phyloP scores from a whole-genome alignment of 1,140 invertebrate genomes.

The Drosophila pseudoananassae region DNA sequence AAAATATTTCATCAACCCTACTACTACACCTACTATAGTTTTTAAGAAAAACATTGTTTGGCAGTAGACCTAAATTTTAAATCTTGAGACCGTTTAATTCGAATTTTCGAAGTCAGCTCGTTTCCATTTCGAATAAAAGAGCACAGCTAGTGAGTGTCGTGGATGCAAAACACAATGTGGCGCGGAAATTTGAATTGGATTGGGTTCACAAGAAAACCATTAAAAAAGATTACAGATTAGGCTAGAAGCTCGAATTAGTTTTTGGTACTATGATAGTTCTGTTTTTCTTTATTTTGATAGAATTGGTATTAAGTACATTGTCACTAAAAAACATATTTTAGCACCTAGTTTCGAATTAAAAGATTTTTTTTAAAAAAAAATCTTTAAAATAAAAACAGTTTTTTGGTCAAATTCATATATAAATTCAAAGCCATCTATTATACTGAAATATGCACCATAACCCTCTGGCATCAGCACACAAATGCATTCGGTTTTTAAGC shows the following conservation, averaged over 20 bases:
- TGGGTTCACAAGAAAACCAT: background rate
- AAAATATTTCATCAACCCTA: too few relatives aligned
- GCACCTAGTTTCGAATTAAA: too few relatives aligned
- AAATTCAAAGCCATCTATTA: constrained; percentile 4
- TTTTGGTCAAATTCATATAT: background rate
- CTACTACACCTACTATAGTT: too few relatives aligned
- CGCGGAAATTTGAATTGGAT: constrained; percentile 11
- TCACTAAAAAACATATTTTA: too few relatives aligned
- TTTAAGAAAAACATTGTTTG: too few relatives aligned
- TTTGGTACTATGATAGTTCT: too few relatives aligned
- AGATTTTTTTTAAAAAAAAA: too few relatives aligned
- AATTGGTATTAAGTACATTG: too few relatives aligned
- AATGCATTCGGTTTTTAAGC: constrained; percentile 24
- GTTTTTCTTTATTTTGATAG: too few relatives aligned
- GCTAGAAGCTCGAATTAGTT: too few relatives aligned
- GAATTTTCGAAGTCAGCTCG: constrained; percentile 20
- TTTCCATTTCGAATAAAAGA: constrained; percentile 17
- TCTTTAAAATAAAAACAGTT: too few relatives aligned
- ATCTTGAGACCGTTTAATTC: constrained; percentile 13
- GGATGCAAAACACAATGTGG: background rate
- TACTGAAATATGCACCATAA: constrained; percentile 2
- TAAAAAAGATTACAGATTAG: too few relatives aligned
- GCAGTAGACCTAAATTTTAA: background rate
- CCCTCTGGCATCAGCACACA: background rate
- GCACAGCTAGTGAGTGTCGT: constrained; percentile 3